phyloP scores from a whole-genome alignment of 2,888 invertebrate species.

The Ochlodes sylvanus region DNA sequence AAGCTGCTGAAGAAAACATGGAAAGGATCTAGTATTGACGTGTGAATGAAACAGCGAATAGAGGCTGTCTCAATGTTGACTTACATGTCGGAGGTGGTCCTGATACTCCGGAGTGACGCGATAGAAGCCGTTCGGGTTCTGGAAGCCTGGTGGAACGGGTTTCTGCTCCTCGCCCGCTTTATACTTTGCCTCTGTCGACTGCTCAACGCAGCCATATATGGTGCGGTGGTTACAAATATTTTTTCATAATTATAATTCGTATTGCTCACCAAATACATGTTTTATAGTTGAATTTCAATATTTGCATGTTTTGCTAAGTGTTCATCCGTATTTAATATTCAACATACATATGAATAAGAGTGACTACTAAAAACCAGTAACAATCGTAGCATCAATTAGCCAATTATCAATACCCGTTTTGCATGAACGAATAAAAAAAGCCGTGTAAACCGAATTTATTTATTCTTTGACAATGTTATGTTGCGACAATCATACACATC shows the following conservation, averaged over 20 bases:
- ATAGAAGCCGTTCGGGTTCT: slow-evolving; percentile 71
- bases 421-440: too few species aligned
- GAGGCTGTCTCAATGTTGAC: slow-evolving; percentile 51
- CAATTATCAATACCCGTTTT: too few species aligned
- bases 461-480: neutral
- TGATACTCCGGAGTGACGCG: slow-evolving; percentile 72
- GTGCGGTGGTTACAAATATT: slow-evolving; percentile 47
- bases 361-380: neutral
- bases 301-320: neutral
- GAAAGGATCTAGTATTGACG: too few species aligned
- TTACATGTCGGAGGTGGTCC: slow-evolving; percentile 61
- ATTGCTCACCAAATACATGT: neutral
- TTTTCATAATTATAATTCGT: neutral
- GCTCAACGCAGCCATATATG: slow-evolving; percentile 62
- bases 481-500: neutral
- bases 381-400: neutral
- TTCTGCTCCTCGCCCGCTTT: slow-evolving; percentile 77
- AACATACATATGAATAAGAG: neutral
- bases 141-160: slow-evolving; percentile 82
- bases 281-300: neutral
- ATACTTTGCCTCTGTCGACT: slow-evolving; percentile 70
- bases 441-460: too few species aligned
- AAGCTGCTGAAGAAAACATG: too few species aligned
- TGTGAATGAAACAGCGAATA: slow-evolving; percentile 2
- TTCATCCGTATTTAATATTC: neutral